Evolutionary conservation across 2,888 invertebrate species (phyloP).

Genomic region (Heliconius charithonia): DNA sequence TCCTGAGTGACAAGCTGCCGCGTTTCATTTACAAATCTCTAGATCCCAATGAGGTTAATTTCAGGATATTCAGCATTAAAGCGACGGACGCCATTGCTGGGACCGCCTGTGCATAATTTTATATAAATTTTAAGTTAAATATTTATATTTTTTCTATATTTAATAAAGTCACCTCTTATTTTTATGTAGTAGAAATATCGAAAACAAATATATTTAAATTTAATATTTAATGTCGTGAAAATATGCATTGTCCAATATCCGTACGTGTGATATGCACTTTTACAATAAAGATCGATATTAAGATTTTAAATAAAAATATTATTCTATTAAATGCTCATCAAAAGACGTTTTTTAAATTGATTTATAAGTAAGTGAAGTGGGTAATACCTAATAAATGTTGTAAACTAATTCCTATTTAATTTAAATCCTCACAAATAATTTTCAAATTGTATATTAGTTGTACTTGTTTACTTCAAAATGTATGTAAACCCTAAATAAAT

Average conservation of each 20-base stretch:
- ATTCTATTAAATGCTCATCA: not conserved
- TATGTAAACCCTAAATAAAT: no score
- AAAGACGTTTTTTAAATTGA: not conserved
- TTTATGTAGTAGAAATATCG: not conserved
- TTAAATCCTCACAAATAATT: not conserved
- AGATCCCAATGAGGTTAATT: conserved; percentile 88
- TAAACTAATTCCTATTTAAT: not conserved
- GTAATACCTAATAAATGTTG: not conserved
- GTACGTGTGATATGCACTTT: not conserved
- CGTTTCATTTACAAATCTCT: conserved; percentile 86
- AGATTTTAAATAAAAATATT: not conserved
- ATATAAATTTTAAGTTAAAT: not conserved
- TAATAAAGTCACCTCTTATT: not conserved
- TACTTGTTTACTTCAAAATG: no score
- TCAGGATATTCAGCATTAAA: conserved; percentile 83
- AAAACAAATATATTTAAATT: not conserved
- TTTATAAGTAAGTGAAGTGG: not conserved
- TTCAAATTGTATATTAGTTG: not conserved
- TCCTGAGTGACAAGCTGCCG: conserved; percentile 90
- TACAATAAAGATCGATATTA: not conserved
- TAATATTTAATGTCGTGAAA: not conserved
- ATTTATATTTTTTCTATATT: not conserved
- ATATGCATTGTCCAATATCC: not conserved
- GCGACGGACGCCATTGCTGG: conserved; percentile 83
- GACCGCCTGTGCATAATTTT: conserved; percentile 75